Evolutionary conservation across 2,888 invertebrate species (phyloP), one percentile per base, ranked within the genome.

Genomic region (Caradrina kadenii): DNA sequence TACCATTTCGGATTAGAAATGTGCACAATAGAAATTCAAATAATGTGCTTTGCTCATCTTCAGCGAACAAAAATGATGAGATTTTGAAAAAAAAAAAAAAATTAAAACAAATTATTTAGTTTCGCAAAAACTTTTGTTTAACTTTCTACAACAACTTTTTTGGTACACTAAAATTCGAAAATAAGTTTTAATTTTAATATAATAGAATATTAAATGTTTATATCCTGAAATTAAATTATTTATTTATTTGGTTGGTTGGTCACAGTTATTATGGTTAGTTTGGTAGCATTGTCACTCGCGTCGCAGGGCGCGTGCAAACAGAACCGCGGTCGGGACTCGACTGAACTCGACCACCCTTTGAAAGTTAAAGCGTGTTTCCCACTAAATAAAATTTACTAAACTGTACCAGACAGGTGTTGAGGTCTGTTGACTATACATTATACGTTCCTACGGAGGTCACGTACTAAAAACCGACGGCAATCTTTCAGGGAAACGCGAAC

Each of bases 291-390:
- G 66, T 55, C 73, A 72, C 62, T 62, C 80, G 76, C 73, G 65
- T 58, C 56, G 54, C 31, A 45, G 15, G 26, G 72, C 65, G 76
- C 86, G 86, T 81, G 80, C 61, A 61, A 74, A 60, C 82, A 53
- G 75, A 67, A 69, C 78, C 81, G 80, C 85, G 86, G 61, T 77
- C 73, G 83, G 73, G 71, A 81, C 70, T 64, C 76, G 73, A 85
- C 85, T 85, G 80, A 81, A 61, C 63, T 52, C 48, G n/a, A 45
- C 59, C 50, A 55, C 68, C 72, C 64, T 42, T 73, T 50, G 26
- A 54, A 66, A 71, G 64, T 62, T 42, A 61, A 70, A 76, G 69
- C 67, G 35, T 64, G 19, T 65, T 65, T 66, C 70, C 60, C 56
- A 74, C 58, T 31, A 63, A 73, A 69, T 54, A 73, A 54, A 68